Evolutionary conservation across 2,888 invertebrate genomes (phyloP), one percentile per base, ranked within the genome.

Genomic region (Aspidiotus destructor): DNA sequence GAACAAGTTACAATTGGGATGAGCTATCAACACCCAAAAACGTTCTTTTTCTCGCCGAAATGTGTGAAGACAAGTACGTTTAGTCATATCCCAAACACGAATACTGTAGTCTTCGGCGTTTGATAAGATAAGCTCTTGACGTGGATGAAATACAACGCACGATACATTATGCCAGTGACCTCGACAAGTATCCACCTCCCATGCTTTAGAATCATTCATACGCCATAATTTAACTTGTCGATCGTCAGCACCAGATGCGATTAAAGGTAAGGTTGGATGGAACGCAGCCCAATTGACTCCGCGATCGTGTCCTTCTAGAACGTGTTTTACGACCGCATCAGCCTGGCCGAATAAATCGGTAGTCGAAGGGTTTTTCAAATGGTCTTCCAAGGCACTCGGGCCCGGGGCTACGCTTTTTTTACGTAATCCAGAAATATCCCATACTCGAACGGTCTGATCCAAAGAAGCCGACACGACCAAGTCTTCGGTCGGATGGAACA

Each of bases 101-200:
- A 99, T 95, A 76, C 92, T 93, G 78, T 92, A 95, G 80, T 99
- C 98, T 79, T 99, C 99, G 16, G 97, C 91, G 80, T 99, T 98
- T 44, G 95, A 95, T 58, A 99, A 80, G 71, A 99, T 92, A 42
- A 98, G 81, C 76, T 99, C 99, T 77, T 97, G 94, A 16, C 95
- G 83, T 0, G 99, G 97, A 80, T 99, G 98, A 80, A 99, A 99
- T 58, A 96, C 79, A 0, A 92, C 95, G 76, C 97, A 97, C 0
- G 97, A 98, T 2, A 99, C 98, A 78, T 99, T 99, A 82, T 98
- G 96, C 82, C 98, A 99, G 78, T 99, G 99, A 0, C 99, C 99
- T n/a, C 99, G 86, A 75, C 97, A 99, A 0, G 97, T 95, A 79
- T 99, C 99, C 57, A 99, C 93, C 77, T 99, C 98, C 97, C 97